These are phyloP conservation scores for Phallusia fumigata DNA, from an alignment of 23 tunicate species.

Conservation along the genomic window DNA sequence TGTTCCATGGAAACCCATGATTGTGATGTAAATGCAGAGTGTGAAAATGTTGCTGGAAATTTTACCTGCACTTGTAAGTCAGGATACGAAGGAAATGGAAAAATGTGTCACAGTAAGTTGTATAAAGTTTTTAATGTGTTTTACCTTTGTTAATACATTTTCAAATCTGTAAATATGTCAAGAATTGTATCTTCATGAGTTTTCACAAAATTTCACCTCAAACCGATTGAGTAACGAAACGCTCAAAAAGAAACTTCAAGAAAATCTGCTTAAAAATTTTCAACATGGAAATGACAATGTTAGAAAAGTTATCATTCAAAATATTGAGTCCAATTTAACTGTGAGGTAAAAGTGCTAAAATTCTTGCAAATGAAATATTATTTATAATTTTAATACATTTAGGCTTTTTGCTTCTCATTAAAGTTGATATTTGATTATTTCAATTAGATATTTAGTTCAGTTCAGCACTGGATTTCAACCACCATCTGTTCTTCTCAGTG, in stretches of 20 bases:
- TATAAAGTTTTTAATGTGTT: background rate
- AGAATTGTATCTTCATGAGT: background rate
- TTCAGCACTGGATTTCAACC: too few relatives aligned
- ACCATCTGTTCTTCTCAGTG: too few relatives aligned
- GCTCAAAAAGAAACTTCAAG: too few relatives aligned
- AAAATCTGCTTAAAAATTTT: background rate
- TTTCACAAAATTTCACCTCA: too few relatives aligned
- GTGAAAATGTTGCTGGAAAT: conserved; percentile 32
- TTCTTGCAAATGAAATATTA: too few relatives aligned
- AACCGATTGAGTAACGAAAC: background rate
- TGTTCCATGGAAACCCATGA: too few relatives aligned
- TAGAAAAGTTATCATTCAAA: background rate
- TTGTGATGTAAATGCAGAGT: background rate
- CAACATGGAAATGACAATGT: background rate
- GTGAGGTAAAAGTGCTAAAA: background rate
- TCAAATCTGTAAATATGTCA: background rate
- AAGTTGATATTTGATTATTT: too few relatives aligned
- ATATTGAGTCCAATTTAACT: too few relatives aligned
- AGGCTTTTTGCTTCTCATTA: background rate
- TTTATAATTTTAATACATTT: too few relatives aligned
- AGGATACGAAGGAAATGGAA: too few relatives aligned
- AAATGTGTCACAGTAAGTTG: background rate
- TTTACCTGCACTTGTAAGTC: too few relatives aligned
- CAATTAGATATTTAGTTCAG: background rate
- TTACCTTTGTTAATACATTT: background rate